Base-by-base conservation (phyloP, 2,113 vertebrate genomes). In the Caranx ignobilis region DNA sequence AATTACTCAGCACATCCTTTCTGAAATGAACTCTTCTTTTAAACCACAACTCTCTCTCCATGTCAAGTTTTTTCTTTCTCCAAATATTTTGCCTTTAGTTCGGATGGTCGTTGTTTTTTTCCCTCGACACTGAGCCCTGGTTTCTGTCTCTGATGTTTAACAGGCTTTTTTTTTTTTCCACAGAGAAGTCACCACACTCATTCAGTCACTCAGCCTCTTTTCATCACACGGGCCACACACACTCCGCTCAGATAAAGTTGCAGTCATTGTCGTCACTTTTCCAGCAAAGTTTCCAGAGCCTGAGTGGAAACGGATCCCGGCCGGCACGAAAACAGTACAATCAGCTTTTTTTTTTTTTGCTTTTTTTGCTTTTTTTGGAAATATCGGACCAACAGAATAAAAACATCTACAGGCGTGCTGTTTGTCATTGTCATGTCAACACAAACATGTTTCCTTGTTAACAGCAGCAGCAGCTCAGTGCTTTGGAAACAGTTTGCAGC, bases 51-150 rank as follows among this genome's bases (percentile, higher is more conserved):
- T 26, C 26, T 26, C 26, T 26, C 26, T 26, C 26, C 26, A 1
- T 26, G 26, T 26, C 26, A 26, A 26, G 26, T 26, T 26, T 26
- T 39, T n/a, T 61, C 11, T 13, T 26, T 61, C 37, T 48, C 8
- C 2, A 57, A 71, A 81, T 13, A 69, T 69, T 85, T 77, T 70
- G 57, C 59, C 69, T 77, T 77, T 48, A 67, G n/a, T 52, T 43
- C 21, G 32, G 21, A 50, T 55, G 8, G 4, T 56, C 15, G 48
- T 32, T 57, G 18, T 57, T 32, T 32, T 19, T 18, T 18, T 2
- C 15, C 26, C 45, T 66, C 16, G 34, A 3, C 64, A 34, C 26
- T 66, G 67, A 12, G 18, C 41, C 3, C 8, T 15, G 8, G 34
- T 13, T 47, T 41, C 35, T 43, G 21, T 54, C 39, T 21, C 1